Base-by-base conservation (phyloP, 2,888 invertebrate genomes). In the Agelastica alni region DNA sequence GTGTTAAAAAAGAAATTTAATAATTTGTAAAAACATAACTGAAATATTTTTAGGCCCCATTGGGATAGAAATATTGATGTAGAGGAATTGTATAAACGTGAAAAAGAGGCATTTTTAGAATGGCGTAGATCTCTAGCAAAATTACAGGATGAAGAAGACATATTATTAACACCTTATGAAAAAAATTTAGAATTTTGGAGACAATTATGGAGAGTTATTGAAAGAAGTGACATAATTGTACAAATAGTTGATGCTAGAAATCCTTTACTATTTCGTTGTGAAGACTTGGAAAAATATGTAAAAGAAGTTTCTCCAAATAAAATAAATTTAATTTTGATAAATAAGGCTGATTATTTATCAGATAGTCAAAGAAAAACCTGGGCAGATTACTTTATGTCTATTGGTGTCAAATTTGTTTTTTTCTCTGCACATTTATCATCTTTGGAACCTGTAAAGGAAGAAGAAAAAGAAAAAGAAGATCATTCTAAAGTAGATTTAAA, bases 181-280 rank as follows among this genome's bases (percentile, higher is more conserved):
- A 91, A 94, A 70, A 99, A 99, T 78, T 76, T 98, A 13, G 96
- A 99, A 74, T 92, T 99, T 67, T 99, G 99, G 99, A 84, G 96
- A 41, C 99, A 99, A 74, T 75, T 99, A 22, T 99, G 99, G 99
- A 84, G 98, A 65, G 98, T 99, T 0, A 85, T 99, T n/a, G 99
- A 99, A 75, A 85, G 92, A 65, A 93, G 96, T 72, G 94, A 97
- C 78, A 85, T 97, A 0, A 82, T 97, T 10, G 85, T 95, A 9
- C 92, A 99, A 76, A 93, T 99, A 59, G 89, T 98, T 9, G 99
- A 99, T 81, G 96, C 95, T 0, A 83, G 99, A 61, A 96, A 98
- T 80, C 99, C 99, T 1, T 77, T 97, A 39, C 78, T 99, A 4
- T 79, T 76, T 47, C 86, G 94, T 47, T 96, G 94, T 78, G 85